Evolutionary conservation across 2,888 invertebrate genomes (phyloP).

Genomic region (Pristionchus fissidentatus): DNA sequence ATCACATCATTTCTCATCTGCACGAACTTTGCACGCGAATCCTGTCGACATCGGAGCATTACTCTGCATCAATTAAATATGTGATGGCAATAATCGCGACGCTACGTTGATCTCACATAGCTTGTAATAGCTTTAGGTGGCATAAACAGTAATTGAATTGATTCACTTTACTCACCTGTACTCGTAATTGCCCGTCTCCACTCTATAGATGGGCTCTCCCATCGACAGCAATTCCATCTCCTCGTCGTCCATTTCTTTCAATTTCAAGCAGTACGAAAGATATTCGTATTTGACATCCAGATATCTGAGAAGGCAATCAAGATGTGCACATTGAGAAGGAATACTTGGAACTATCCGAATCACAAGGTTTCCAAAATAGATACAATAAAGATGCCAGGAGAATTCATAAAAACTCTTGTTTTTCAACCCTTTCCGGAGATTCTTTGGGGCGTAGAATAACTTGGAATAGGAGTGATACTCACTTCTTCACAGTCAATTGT

Average conservation of each 20-base stretch:
- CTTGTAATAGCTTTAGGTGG: neutral
- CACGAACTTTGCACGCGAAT: slow-evolving; percentile 86
- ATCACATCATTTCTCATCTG: slow-evolving; percentile 87
- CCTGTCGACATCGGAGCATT: slow-evolving; percentile 93
- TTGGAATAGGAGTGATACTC: neutral
- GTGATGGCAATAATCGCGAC: neutral
- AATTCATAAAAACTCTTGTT: too few species aligned
- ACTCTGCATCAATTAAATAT: slow-evolving; percentile 80
- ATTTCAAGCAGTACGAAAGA: slow-evolving; percentile 96
- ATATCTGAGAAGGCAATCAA: slow-evolving; percentile 79
- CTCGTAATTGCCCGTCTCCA: slow-evolving; percentile 99
- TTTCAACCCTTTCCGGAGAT: neutral
- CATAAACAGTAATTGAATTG: slow-evolving; percentile 3
- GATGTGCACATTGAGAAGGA: neutral
- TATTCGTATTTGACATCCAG: slow-evolving; percentile 99
- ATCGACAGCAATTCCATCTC: slow-evolving; percentile 77
- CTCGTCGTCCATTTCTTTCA: slow-evolving; percentile 99
- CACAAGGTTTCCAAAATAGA: neutral
- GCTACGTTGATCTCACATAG: neutral
- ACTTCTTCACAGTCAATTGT: slow-evolving; percentile 92
- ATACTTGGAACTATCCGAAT: too few species aligned
- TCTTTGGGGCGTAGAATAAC: neutral
- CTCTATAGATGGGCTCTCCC: slow-evolving; percentile 95
- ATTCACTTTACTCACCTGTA: slow-evolving; percentile 86
- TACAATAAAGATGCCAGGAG: neutral